Percentiles rank a stretch among this genome's conserved stretches.
phyloP scores from a whole-genome alignment of 2,797 vertebrate genomes.

The Sandelia bainsii region DNA sequence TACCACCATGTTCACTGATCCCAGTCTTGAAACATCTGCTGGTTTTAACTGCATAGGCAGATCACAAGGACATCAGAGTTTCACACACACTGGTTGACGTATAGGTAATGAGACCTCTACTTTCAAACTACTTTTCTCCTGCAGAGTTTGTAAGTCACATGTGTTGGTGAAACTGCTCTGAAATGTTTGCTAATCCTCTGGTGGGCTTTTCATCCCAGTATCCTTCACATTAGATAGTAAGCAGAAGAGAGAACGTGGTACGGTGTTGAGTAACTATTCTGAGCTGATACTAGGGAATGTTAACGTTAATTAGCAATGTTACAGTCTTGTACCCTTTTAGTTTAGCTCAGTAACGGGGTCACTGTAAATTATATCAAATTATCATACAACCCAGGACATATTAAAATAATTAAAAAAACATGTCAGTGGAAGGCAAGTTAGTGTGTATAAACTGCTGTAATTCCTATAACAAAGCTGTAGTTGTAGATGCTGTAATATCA shows the following conservation, averaged over 20 bases:
- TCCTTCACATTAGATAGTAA: conserved; percentile 3
- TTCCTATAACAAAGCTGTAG: conserved; percentile 18
- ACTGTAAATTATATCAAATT: background rate
- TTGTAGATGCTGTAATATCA: conserved; percentile 27
- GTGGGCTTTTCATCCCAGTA: background rate
- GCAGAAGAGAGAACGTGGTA: background rate
- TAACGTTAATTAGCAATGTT: background rate
- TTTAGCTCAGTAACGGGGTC: background rate
- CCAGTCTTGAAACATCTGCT: conserved; percentile 41
- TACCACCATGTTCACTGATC: conserved; percentile 48
- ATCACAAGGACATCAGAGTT: conserved; percentile 40
- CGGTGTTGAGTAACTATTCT: background rate
- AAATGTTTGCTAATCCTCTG: background rate
- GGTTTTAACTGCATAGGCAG: conserved; percentile 24
- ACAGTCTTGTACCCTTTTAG: background rate
- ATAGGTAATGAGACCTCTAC: conserved; percentile 17
- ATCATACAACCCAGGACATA: background rate
- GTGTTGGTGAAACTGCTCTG: conserved; percentile 7
- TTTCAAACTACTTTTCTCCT: conserved; percentile 7
- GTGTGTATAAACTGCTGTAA: conserved; percentile 6
- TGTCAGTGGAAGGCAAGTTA: conserved; percentile 3
- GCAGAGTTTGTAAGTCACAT: background rate
- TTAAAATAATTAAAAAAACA: conserved; percentile 6
- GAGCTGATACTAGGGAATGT: background rate
- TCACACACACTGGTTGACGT: conserved; percentile 7